phyloP scores from a whole-genome alignment of 2,113 vertebrate species.

The Baryphthengus martii region DNA sequence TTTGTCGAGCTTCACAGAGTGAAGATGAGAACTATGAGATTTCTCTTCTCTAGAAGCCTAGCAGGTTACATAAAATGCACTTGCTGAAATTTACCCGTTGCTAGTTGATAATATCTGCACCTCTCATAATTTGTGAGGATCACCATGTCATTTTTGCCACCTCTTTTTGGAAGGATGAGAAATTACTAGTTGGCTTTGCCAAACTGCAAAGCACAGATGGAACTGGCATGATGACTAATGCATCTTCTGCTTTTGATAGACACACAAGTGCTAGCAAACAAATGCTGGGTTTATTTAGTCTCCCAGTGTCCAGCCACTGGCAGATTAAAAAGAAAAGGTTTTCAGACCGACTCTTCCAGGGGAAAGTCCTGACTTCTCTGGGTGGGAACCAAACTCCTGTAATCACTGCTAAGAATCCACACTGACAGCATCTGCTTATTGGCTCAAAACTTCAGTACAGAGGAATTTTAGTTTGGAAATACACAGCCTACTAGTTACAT shows the following conservation, averaged over 20 bases:
- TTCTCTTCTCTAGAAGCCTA: background rate
- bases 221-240: background rate
- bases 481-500: background rate
- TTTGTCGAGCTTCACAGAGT: background rate
- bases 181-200: background rate
- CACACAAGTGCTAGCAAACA: background rate
- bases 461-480: background rate
- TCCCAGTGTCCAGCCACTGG: background rate
- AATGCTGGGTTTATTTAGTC: background rate
- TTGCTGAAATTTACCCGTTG: background rate
- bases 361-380: background rate
- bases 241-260: background rate
- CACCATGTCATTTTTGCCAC: background rate
- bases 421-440: background rate
- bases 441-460: background rate
- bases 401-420: background rate
- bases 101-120: background rate
- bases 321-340: background rate
- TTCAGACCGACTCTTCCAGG: background rate
- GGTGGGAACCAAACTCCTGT: background rate
- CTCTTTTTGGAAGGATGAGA: background rate
- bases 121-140: background rate
- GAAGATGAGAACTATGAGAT: background rate
- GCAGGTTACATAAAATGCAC: background rate
- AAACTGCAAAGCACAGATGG: background rate